Percentiles rank a stretch among this genome's conserved stretches.
Conservation (phyloP, 1,140 invertebrate species). For the Camponotus pennsylvanicus region DNA sequence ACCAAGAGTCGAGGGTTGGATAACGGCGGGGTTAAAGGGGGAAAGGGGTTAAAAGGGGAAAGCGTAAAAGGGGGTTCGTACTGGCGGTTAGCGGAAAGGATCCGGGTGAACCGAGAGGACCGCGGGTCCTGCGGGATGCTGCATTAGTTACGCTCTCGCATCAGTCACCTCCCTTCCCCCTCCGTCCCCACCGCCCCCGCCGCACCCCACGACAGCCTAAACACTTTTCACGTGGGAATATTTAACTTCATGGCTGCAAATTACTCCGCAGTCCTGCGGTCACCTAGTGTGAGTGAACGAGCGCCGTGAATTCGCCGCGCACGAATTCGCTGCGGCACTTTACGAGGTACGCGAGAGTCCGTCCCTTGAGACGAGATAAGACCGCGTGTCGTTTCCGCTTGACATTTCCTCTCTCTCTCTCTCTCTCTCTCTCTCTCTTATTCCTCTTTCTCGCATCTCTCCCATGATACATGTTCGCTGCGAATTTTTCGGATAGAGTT, state of each 20-base stretch:
- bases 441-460: slow-evolving; percentile 38
- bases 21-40: slow-evolving; percentile 32
- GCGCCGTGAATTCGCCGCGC: slow-evolving; percentile 6
- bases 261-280: slow-evolving; percentile 69
- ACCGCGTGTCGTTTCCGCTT: slow-evolving; percentile 45
- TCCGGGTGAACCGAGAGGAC: slow-evolving; percentile 45
- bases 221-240: slow-evolving; percentile 79
- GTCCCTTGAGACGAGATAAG: slow-evolving; percentile 60
- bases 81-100: slow-evolving; percentile 33
- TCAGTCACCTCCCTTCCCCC: slow-evolving; percentile 66
- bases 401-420: slow-evolving; percentile 58
- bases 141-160: slow-evolving; percentile 79
- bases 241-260: slow-evolving; percentile 76
- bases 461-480: slow-evolving; percentile 16
- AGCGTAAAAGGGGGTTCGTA: slow-evolving; percentile 32
- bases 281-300: slow-evolving; percentile 29
- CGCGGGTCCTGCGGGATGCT: slow-evolving; percentile 68
- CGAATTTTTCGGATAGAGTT: slow-evolving; percentile 33
- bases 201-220: slow-evolving; percentile 36
- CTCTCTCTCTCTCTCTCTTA: slow-evolving; percentile 1
- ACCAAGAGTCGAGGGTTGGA: background rate
- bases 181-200: background rate
- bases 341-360: slow-evolving; percentile 46
- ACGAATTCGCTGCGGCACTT: slow-evolving; percentile 52
- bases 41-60: slow-evolving; percentile 36